These are phyloP conservation scores for Malacoraja senta DNA, from an alignment of 2,797 vertebrate genomes.

Conservation along the genomic window DNA sequence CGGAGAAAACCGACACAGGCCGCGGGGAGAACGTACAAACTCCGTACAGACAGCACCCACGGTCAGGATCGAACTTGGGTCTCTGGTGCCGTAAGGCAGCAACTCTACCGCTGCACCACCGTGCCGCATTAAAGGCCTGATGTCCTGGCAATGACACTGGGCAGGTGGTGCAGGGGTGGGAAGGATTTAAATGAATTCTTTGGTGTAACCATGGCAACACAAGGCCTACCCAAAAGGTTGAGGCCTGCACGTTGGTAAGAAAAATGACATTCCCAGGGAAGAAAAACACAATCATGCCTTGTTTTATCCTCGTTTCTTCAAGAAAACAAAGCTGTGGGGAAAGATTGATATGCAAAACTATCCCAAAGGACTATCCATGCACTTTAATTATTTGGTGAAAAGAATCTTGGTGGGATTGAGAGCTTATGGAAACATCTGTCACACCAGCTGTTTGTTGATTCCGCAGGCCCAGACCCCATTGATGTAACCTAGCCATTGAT, in stretches of 20 bases:
- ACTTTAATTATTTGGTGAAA: slow-evolving; percentile 29
- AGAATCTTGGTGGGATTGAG: background rate
- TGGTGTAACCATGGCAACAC: background rate
- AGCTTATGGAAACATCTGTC: slow-evolving; percentile 13
- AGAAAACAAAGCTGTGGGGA: background rate
- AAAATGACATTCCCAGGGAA: background rate
- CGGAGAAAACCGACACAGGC: no score
- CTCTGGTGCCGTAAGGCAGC: no score
- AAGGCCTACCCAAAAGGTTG: background rate
- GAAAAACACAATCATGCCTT: background rate
- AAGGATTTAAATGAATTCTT: background rate
- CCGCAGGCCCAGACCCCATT: background rate
- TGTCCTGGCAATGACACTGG: no score
- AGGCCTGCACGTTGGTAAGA: background rate
- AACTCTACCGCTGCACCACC: no score
- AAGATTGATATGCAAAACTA: background rate
- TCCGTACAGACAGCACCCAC: no score
- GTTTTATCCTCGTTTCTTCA: background rate
- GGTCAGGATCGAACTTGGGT: no score
- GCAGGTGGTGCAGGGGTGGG: no score
- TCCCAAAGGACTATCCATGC: background rate
- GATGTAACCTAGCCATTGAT: slow-evolving; percentile 2
- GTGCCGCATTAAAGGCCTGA: no score
- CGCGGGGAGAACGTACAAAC: no score
- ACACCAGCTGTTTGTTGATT: slow-evolving; percentile 5